Base-by-base conservation (phyloP, 2,888 invertebrate species). In the Eutolmus rufibarbis region DNA sequence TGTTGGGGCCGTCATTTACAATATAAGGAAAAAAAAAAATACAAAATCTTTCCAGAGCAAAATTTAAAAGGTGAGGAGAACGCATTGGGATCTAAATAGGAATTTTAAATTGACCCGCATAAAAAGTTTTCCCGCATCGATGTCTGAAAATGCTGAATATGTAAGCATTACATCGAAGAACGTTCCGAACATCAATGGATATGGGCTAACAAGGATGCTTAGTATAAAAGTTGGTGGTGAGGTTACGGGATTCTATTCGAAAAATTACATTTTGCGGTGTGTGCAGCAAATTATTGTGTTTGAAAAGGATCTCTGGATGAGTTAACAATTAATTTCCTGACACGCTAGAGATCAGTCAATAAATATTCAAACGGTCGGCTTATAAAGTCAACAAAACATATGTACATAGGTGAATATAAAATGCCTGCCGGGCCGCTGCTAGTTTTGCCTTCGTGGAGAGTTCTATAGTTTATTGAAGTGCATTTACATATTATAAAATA, bases 81-180 rank as follows among this genome's bases (percentile, higher is more conserved):
- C 46, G 66, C 84, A 66, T 66, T 84, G 57, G 37, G 84, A 37
- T 40, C 31, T 31, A 84, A 84, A 84, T 84, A 66, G 66, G 84
- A 84, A 84, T 84, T 84, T 84, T 84, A 84, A 66, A 84, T 84
- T 84, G 84, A 84, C 84, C 84, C 66, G 66, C 84, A 84, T 84
- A 84, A 37, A 84, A 84, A 84, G 66, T 84, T 84, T 66, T 34
- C 40, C 66, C 31, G 37, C 84, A 34, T 28, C 66, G 34, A 66
- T 46, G 37, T 40, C 5, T 40, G 28, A 66, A 84, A 74, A 84
- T 66, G 84, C 37, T 84, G 66, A 84, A 84, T 66, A 84, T 66
- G 82, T 84, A 66, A 84, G 34, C 82, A 84, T 84, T 66, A 66
- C 57, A 66, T 84, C 66, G n/a, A 66, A 57, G 66, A 40, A 66